phyloP scores from a whole-genome alignment of 2,797 vertebrate genomes.

The Fistularia commersonii region DNA sequence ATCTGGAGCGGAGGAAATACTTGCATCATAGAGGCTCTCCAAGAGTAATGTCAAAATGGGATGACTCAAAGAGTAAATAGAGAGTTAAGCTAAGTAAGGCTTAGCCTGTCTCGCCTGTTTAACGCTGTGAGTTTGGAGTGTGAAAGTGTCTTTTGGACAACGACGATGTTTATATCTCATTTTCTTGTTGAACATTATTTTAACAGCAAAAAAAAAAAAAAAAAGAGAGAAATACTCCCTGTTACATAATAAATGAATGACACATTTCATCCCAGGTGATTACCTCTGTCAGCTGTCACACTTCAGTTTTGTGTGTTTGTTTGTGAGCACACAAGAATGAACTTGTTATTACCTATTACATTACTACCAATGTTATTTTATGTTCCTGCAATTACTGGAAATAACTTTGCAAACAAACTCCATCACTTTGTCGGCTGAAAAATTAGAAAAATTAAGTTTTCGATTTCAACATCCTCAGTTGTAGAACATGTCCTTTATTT shows the following conservation, averaged over 20 bases:
- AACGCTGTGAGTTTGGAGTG: slow-evolving; percentile 13
- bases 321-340: not conserved
- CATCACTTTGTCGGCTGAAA: too few species aligned
- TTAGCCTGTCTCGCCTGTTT: slow-evolving; percentile 36
- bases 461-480: too few species aligned
- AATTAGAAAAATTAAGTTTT: too few species aligned
- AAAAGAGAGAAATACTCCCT: slow-evolving; percentile 3
- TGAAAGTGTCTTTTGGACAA: slow-evolving; percentile 26
- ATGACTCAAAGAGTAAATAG: slow-evolving; percentile 66
- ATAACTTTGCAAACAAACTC: too few species aligned
- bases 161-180: slow-evolving; percentile 12
- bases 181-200: slow-evolving; percentile 19
- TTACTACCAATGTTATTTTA: too few species aligned
- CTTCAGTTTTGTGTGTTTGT: not conserved
- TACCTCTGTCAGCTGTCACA: slow-evolving; percentile 19
- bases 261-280: not conserved
- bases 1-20: slow-evolving; percentile 52
- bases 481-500: too few species aligned
- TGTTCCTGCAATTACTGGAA: too few species aligned
- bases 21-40: slow-evolving; percentile 61
- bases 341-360: slow-evolving; percentile 11
- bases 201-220: slow-evolving; percentile 7
- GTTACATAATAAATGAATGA: slow-evolving; percentile 4
- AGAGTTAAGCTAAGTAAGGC: slow-evolving; percentile 53
- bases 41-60: slow-evolving; percentile 63